phyloP scores from a whole-genome alignment of 2,113 vertebrate genomes.

The Cyanistes caeruleus region DNA sequence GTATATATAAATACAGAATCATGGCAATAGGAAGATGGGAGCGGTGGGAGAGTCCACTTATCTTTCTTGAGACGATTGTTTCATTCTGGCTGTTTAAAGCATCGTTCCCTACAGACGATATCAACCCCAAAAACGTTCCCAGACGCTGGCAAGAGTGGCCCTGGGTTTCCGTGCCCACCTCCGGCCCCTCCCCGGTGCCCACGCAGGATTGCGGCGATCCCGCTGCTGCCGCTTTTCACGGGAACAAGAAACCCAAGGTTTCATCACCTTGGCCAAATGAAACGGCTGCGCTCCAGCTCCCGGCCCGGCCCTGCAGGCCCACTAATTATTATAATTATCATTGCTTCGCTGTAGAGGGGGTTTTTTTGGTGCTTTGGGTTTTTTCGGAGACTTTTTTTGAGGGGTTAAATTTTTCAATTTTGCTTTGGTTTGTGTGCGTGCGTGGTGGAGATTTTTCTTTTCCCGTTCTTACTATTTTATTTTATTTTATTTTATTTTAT shows the following conservation, averaged over 20 bases:
- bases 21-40: neutral
- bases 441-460: accelerated
- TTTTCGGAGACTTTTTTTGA: accelerated
- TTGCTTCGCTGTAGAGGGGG: accelerated
- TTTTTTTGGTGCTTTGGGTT: accelerated
- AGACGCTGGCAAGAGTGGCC: accelerated
- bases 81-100: neutral
- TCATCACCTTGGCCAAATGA: accelerated
- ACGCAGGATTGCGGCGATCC: neutral
- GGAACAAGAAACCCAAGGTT: neutral
- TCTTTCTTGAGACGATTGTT: neutral
- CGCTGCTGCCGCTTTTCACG: neutral
- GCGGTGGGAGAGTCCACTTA: neutral
- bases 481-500: too few relatives aligned
- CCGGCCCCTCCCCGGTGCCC: neutral
- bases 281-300: neutral
- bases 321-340: neutral
- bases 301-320: neutral
- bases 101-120: accelerated
- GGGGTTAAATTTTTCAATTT: neutral
- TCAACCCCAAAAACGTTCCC: neutral
- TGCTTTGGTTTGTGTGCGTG: neutral
- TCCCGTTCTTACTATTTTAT: accelerated
- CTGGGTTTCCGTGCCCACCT: neutral
- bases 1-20: neutral